These are phyloP conservation scores for Drosophila ananassae DNA, from an alignment of 1,140 invertebrate species.

Conservation along the genomic window DNA sequence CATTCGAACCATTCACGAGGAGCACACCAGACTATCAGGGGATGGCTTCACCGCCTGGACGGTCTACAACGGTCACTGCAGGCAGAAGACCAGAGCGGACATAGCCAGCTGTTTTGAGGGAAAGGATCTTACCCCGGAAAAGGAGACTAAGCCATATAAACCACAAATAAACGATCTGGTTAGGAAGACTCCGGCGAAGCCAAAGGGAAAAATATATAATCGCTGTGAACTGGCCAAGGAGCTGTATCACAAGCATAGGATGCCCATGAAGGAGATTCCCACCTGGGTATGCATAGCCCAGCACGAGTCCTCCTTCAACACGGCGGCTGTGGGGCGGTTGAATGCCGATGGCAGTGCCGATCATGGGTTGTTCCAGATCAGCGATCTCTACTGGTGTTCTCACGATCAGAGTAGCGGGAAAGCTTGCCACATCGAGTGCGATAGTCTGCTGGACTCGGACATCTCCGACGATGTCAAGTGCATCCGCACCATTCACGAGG, in stretches of 20 bases:
- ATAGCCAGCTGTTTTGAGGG: constrained; percentile 65
- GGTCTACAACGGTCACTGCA: constrained; percentile 86
- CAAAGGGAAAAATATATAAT: constrained; percentile 86
- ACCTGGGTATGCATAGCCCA: constrained; percentile 91
- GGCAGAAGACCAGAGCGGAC: constrained; percentile 67
- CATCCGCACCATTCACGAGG: constrained; percentile 86
- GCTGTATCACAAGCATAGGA: constrained; percentile 85
- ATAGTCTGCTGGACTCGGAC: constrained; percentile 87
- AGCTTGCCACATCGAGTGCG: constrained; percentile 87
- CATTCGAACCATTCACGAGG: constrained; percentile 86
- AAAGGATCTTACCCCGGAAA: constrained; percentile 4
- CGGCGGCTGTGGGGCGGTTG: constrained; percentile 86
- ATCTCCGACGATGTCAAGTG: constrained; percentile 89
- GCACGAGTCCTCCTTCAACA: constrained; percentile 89
- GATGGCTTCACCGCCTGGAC: constrained; percentile 90
- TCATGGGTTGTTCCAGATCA: constrained; percentile 86
- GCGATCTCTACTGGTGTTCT: constrained; percentile 89
- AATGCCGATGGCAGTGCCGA: constrained; percentile 85
- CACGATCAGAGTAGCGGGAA: constrained; percentile 85
- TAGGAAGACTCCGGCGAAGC: constrained; percentile 13
- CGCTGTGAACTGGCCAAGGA: constrained; percentile 89
- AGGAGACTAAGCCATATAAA: neutral
- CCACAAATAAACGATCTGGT: constrained; percentile 13
- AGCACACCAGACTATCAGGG: constrained; percentile 87
- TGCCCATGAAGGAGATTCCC: constrained; percentile 68